A percentile compares a stretch with the other conserved stretches of the same genome.
Conservation (phyloP, 2,888 invertebrate species). For the Sylvicola fuscatus region DNA sequence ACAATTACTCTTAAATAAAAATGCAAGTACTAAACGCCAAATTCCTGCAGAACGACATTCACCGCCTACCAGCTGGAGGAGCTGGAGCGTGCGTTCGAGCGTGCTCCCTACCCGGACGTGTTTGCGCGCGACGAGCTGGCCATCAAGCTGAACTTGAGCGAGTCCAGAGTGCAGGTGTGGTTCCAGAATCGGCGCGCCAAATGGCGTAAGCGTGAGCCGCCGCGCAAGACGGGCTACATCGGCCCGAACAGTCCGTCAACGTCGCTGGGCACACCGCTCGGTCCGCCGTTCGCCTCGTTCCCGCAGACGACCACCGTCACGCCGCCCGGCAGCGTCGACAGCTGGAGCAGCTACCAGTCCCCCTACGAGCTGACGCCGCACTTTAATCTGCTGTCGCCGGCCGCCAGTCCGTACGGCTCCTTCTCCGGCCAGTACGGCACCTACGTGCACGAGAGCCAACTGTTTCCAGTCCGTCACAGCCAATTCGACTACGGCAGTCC, state of each 20-base stretch:
- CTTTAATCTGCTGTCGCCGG: constrained; percentile 47
- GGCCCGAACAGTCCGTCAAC: constrained; percentile 48
- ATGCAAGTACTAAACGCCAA: constrained; percentile 8
- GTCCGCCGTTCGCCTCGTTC: constrained; percentile 39
- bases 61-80: constrained; percentile 89
- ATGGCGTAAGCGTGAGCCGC: constrained; percentile 87
- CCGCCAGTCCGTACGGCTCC: constrained; percentile 40
- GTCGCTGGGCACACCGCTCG: constrained; percentile 26
- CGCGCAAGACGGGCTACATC: constrained; percentile 68
- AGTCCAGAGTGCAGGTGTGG: constrained; percentile 41
- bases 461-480: constrained; percentile 40
- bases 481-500: constrained; percentile 31
- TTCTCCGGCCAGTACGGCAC: constrained; percentile 45
- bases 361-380: constrained; percentile 61
- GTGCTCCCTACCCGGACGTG: constrained; percentile 91
- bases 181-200: constrained; percentile 67
- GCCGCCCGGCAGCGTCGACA: constrained; percentile 45
- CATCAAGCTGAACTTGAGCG: constrained; percentile 71
- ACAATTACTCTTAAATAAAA: too few relatives aligned
- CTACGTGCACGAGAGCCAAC: constrained; percentile 48
- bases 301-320: constrained; percentile 35
- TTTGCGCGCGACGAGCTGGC: constrained; percentile 89
- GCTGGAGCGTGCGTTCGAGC: constrained; percentile 79
- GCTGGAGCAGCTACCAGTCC: constrained; percentile 56
- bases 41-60: constrained; percentile 67